A percentile compares a stretch with the other conserved stretches of the same genome.
These are phyloP conservation scores for Zele albiditarsus DNA, from an alignment of 2,888 invertebrate genomes.

Conservation along the genomic window DNA sequence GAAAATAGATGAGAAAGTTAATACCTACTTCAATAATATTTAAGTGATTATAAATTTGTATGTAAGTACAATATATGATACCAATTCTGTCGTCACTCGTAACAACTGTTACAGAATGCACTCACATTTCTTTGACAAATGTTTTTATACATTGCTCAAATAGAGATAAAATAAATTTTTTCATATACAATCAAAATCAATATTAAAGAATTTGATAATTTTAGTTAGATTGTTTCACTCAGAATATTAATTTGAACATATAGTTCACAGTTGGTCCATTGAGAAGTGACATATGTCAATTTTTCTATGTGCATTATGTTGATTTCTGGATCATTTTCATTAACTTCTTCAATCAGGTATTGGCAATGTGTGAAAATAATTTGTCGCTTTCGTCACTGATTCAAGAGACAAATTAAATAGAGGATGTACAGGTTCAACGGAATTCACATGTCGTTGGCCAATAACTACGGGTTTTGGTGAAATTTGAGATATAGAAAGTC, in stretches of 20 bases:
- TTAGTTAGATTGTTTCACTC: background rate
- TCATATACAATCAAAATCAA: background rate
- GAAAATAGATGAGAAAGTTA: too few relatives aligned
- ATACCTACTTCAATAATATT: too few relatives aligned
- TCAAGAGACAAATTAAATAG: constrained; percentile 64
- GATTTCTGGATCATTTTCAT: background rate
- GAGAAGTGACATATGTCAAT: background rate
- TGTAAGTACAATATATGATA: too few relatives aligned
- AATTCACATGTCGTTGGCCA: constrained; percentile 65
- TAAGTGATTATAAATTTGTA: too few relatives aligned
- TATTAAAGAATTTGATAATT: background rate
- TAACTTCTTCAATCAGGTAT: constrained; percentile 58
- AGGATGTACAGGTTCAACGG: constrained; percentile 65
- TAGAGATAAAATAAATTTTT: too few relatives aligned
- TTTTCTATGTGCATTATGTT: background rate
- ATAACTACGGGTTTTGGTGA: constrained; percentile 67
- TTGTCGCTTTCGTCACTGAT: constrained; percentile 61
- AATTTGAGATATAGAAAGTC: constrained; percentile 94
- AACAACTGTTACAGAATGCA: background rate
- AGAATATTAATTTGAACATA: background rate
- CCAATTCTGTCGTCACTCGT: background rate
- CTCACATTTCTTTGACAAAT: too few relatives aligned
- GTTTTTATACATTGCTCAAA: background rate
- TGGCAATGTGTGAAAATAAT: constrained; percentile 62
- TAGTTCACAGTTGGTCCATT: background rate